Percentiles rank a stretch among this genome's conserved stretches.
These are phyloP conservation scores for Batillaria attramentaria DNA, from an alignment of 1,140 invertebrate species.

Conservation along the genomic window DNA sequence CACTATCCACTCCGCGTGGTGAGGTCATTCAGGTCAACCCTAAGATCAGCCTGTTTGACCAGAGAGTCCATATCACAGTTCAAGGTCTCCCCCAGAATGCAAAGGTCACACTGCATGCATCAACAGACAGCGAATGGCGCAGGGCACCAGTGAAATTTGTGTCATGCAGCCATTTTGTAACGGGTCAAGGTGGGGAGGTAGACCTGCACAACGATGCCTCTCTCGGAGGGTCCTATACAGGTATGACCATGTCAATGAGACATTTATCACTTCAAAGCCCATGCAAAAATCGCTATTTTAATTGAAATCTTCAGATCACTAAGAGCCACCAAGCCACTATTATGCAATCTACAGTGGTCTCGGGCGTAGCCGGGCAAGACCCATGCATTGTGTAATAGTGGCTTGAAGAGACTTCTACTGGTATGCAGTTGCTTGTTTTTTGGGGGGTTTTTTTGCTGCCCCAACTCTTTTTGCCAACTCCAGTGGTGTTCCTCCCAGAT, in stretches of 20 bases:
- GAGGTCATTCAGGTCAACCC: not conserved
- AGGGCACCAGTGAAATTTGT: not conserved
- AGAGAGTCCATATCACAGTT: not conserved
- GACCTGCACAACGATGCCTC: slow-evolving; percentile 24
- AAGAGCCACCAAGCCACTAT: not conserved
- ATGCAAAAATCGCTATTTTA: not conserved
- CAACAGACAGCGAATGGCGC: not conserved
- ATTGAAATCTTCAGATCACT: not conserved
- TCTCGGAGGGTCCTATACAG: slow-evolving; percentile 36
- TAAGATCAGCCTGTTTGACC: not conserved
- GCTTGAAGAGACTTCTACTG: not conserved
- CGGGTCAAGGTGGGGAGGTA: slow-evolving; percentile 31
- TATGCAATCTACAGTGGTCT: not conserved
- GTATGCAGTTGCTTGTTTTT: no score
- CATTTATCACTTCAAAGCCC: no score
- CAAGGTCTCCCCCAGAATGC: not conserved
- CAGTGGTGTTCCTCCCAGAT: no score
- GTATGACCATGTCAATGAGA: no score
- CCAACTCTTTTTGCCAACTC: no score
- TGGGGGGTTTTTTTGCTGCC: no score
- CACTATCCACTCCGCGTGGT: not conserved
- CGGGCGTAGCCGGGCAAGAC: not conserved
- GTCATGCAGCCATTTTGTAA: slow-evolving; percentile 35
- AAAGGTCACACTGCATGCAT: slow-evolving; percentile 8
- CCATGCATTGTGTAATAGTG: not conserved